These are phyloP conservation scores for Neodiprion fabricii DNA, from an alignment of 1,140 invertebrate genomes.

Conservation along the genomic window DNA sequence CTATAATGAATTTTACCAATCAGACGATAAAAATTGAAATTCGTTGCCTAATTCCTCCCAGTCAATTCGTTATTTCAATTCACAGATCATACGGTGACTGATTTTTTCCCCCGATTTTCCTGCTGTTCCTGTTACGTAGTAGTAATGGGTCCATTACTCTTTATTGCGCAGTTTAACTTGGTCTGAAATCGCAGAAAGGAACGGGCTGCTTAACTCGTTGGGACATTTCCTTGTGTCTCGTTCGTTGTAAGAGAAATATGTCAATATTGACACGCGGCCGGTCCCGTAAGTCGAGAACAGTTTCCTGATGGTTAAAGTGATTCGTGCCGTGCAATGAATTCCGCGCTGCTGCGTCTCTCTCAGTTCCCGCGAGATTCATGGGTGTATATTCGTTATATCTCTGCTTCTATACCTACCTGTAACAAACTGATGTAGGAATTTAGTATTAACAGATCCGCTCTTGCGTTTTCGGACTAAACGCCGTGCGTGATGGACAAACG, in stretches of 20 bases:
- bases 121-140: background rate
- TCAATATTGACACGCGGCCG: constrained; percentile 50
- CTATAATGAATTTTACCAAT: background rate
- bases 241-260: constrained; percentile 45
- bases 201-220: too few species aligned
- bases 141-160: too few species aligned
- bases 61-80: background rate
- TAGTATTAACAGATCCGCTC: background rate
- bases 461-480: background rate
- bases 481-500: background rate
- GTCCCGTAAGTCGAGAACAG: constrained; percentile 46
- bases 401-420: background rate
- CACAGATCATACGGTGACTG: background rate
- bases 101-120: background rate
- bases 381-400: background rate
- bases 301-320: constrained; percentile 40
- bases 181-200: too few species aligned
- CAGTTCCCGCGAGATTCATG: background rate
- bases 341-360: background rate
- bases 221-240: background rate
- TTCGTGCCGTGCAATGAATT: constrained; percentile 20
- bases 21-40: background rate
- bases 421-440: background rate
- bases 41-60: background rate
- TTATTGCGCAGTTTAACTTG: too few species aligned